phyloP scores from a whole-genome alignment of 2,113 vertebrate genomes.

The Bos javanicus region DNA sequence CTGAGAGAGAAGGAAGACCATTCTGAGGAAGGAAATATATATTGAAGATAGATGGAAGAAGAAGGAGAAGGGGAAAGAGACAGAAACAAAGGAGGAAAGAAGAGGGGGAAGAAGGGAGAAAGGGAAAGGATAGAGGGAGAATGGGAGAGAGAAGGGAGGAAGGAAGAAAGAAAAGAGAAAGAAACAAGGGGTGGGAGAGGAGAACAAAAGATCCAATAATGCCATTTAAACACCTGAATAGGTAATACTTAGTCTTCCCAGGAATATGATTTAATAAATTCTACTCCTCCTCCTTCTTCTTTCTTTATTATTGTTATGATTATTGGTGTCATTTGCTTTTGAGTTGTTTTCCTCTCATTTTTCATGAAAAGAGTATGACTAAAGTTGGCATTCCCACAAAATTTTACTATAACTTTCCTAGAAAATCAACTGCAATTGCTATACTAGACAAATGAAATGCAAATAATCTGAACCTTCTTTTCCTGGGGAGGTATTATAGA shows the following conservation, averaged over 20 bases:
- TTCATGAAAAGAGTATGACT: neutral
- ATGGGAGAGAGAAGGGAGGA: fast-evolving
- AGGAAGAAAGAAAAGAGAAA: neutral
- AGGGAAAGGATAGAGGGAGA: neutral
- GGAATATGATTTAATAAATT: neutral
- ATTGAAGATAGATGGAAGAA: neutral
- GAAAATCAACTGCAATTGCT: neutral
- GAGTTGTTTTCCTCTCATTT: neutral
- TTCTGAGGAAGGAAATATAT: neutral
- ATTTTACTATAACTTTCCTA: neutral
- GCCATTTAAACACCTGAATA: neutral
- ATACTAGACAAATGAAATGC: neutral
- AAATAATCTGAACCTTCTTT: neutral
- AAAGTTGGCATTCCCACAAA: neutral
- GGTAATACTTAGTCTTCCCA: neutral
- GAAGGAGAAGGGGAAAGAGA: neutral
- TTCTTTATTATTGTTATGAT: neutral
- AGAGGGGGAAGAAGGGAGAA: fast-evolving
- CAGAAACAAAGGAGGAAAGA: neutral
- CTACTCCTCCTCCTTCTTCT: neutral
- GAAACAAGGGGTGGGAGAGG: no score
- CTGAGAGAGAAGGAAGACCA: neutral
- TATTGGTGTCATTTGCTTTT: neutral
- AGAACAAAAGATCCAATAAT: neutral
- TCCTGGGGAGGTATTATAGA: neutral